These are phyloP conservation scores for Sebastes cheni DNA, from an alignment of 2,797 vertebrate species.

Conservation along the genomic window DNA sequence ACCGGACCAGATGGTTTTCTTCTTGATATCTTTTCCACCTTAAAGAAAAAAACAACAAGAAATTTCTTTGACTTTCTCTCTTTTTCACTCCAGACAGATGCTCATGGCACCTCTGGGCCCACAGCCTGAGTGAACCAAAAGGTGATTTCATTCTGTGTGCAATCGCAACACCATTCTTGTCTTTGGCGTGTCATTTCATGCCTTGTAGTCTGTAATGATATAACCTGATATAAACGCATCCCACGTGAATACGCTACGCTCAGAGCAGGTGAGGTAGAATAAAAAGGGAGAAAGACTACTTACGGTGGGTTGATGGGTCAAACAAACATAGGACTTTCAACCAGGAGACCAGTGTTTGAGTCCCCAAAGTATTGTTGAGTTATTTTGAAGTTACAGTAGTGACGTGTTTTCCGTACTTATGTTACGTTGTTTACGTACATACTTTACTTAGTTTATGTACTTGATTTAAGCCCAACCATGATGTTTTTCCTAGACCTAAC, in stretches of 20 bases:
- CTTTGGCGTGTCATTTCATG: not conserved
- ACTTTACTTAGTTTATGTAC: too few species aligned
- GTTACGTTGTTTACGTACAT: too few species aligned
- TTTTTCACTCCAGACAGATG: conserved; percentile 13
- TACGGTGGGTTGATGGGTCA: too few species aligned
- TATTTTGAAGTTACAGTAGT: too few species aligned
- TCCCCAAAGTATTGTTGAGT: too few species aligned
- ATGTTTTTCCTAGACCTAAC: not conserved
- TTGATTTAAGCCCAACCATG: not conserved
- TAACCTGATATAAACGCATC: not conserved
- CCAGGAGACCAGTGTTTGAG: too few species aligned
- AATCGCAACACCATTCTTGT: not conserved
- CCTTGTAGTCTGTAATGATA: not conserved
- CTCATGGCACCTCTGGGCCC: not conserved
- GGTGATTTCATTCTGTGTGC: not conserved
- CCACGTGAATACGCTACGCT: too few species aligned
- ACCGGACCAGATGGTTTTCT: conserved; percentile 65
- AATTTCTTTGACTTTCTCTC: not conserved
- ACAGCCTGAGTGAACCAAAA: not conserved
- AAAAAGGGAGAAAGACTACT: too few species aligned
- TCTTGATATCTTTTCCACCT: conserved; percentile 22
- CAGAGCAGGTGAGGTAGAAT: too few species aligned
- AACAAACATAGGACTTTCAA: too few species aligned
- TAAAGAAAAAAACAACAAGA: not conserved
- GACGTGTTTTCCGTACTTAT: too few species aligned